phyloP scores from a whole-genome alignment of 2,113 vertebrate species.

The Burhinus bistriatus region DNA sequence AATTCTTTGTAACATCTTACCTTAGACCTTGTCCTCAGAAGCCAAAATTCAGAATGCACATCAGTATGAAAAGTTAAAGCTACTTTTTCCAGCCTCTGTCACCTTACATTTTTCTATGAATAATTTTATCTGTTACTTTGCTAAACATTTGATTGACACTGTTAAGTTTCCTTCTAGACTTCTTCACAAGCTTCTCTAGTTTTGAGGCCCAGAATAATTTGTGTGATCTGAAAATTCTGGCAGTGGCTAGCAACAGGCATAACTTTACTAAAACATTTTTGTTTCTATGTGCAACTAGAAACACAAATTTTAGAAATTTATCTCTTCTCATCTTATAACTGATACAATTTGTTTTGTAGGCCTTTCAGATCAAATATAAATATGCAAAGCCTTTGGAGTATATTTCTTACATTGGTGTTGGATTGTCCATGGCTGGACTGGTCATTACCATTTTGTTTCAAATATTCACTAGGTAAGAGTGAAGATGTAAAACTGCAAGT shows the following conservation, averaged over 20 bases:
- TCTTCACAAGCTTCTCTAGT: neutral
- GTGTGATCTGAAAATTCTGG: neutral
- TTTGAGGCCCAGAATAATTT: neutral
- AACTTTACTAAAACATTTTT: neutral
- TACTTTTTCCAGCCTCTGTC: neutral
- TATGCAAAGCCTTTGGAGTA: constrained; percentile 40
- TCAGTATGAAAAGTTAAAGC: neutral
- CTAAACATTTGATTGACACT: neutral
- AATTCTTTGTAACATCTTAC: neutral
- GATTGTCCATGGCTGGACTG: constrained; percentile 51
- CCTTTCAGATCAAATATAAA: constrained; percentile 46
- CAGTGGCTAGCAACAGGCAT: neutral
- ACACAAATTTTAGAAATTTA: neutral
- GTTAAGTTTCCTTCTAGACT: neutral
- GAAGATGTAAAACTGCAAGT: neutral
- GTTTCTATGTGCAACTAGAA: neutral
- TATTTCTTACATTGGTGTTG: constrained; percentile 41
- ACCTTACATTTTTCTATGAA: neutral
- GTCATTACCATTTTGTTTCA: constrained; percentile 61
- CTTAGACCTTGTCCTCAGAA: neutral
- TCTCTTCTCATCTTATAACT: neutral
- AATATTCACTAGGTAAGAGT: constrained; percentile 66
- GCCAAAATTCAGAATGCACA: neutral
- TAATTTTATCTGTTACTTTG: neutral
- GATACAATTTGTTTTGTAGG: constrained; percentile 38